Conservation (phyloP, 2,888 invertebrate species). For the Xestoiulus laeticollis region DNA sequence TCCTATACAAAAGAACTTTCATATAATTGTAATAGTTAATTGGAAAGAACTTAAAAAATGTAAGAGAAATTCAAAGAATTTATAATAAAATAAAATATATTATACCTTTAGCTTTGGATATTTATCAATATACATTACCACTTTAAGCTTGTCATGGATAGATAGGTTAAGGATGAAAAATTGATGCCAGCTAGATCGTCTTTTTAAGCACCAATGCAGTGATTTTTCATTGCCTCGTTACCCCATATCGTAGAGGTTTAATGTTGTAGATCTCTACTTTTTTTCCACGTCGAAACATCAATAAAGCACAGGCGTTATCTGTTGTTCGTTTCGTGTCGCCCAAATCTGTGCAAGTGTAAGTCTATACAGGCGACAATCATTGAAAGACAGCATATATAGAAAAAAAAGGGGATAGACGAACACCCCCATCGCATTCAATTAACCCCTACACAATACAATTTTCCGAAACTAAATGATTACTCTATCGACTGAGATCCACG, state of each 20-base stretch:
- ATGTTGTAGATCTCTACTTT: conserved; percentile 41
- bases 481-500: conserved; percentile 48
- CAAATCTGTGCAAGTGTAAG: conserved; percentile 40
- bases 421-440: conserved; percentile 48
- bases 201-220: neutral
- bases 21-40: too few species aligned
- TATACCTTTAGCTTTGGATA: too few species aligned
- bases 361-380: conserved; percentile 37
- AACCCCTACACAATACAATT: conserved; percentile 48
- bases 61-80: too few species aligned
- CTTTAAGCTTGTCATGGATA: neutral
- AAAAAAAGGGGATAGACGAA: conserved; percentile 2
- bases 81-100: too few species aligned
- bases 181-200: neutral
- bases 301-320: conserved; percentile 44
- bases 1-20: too few species aligned
- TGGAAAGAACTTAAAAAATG: too few species aligned
- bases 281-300: conserved; percentile 27
- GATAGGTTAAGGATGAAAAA: neutral
- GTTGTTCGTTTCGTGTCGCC: conserved; percentile 44
- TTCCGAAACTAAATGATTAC: conserved; percentile 49
- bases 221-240: conserved; percentile 48
- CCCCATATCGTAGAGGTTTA: neutral
- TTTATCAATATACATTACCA: neutral
- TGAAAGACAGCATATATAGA: conserved; percentile 9